Evolutionary conservation across 1,140 invertebrate species (phyloP).

Genomic region (Camponotus pennsylvanicus): DNA sequence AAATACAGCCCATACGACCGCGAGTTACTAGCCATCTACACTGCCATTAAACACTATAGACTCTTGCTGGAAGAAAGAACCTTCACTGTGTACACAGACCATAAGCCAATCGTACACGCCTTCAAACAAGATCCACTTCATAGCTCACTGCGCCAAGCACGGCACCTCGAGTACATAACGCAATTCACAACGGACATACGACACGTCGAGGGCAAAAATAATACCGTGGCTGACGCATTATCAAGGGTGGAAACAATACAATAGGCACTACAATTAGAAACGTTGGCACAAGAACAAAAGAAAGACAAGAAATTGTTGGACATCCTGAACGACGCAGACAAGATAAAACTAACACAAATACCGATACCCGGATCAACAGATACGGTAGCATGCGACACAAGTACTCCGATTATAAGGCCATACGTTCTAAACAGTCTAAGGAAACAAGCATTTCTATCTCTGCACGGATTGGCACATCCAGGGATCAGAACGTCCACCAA

Average conservation of each 20-base stretch:
- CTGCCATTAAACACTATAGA: constrained; percentile 66
- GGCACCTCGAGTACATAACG: constrained; percentile 76
- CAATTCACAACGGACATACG: constrained; percentile 80
- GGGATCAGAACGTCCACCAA: constrained; percentile 75
- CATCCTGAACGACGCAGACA: too few relatives aligned
- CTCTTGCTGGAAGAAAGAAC: constrained; percentile 76
- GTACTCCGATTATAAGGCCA: not conserved
- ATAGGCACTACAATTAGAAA: not conserved
- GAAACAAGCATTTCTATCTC: not conserved
- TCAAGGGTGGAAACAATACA: constrained; percentile 72
- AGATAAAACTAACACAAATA: not conserved
- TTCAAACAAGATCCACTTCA: constrained; percentile 76
- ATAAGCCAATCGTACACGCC: constrained; percentile 81
- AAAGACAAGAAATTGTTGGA: not conserved
- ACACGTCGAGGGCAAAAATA: constrained; percentile 77
- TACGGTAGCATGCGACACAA: not conserved
- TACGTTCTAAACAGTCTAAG: not conserved
- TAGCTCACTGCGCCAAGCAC: constrained; percentile 72
- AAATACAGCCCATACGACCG: constrained; percentile 79
- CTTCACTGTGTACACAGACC: constrained; percentile 81
- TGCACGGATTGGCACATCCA: constrained; percentile 80
- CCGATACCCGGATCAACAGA: not conserved
- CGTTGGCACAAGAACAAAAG: not conserved
- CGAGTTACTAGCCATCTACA: constrained; percentile 71
- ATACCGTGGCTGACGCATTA: constrained; percentile 75